Conservation (phyloP, 2,113 vertebrate species). For the Tylochromis polylepis region DNA sequence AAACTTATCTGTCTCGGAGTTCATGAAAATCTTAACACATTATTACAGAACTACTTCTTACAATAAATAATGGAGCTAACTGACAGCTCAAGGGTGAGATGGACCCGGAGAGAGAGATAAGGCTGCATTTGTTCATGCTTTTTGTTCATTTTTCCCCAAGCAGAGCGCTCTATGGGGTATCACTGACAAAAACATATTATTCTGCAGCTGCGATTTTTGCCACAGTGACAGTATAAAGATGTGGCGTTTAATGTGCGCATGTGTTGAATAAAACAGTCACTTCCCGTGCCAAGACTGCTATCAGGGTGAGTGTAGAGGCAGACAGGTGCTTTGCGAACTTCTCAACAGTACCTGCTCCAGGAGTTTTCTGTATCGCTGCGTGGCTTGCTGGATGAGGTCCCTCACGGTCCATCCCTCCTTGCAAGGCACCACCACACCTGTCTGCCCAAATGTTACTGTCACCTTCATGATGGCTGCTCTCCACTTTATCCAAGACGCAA, state of each 20-base stretch:
- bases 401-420: constrained; percentile 88
- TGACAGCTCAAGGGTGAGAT: constrained; percentile 10
- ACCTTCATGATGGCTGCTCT: constrained; percentile 81
- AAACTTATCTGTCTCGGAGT: constrained; percentile 38
- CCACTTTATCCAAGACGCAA: constrained; percentile 39
- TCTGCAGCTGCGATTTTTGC: background rate
- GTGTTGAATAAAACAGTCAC: background rate
- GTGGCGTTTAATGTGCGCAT: background rate
- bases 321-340: background rate
- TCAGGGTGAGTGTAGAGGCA: background rate
- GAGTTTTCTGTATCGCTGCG: constrained; percentile 87
- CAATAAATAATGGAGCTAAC: constrained; percentile 24
- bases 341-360: constrained; percentile 79
- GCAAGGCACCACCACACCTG: constrained; percentile 90
- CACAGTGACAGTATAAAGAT: background rate
- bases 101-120: background rate
- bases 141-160: background rate
- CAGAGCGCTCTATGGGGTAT: background rate
- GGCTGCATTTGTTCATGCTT: background rate
- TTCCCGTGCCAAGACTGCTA: background rate
- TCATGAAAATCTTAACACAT: constrained; percentile 36
- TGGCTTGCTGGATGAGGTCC: constrained; percentile 89
- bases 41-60: constrained; percentile 35
- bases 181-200: background rate
- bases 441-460: constrained; percentile 89